phyloP scores from a whole-genome alignment of 2,888 invertebrate genomes.

The Octodonta nipae region DNA sequence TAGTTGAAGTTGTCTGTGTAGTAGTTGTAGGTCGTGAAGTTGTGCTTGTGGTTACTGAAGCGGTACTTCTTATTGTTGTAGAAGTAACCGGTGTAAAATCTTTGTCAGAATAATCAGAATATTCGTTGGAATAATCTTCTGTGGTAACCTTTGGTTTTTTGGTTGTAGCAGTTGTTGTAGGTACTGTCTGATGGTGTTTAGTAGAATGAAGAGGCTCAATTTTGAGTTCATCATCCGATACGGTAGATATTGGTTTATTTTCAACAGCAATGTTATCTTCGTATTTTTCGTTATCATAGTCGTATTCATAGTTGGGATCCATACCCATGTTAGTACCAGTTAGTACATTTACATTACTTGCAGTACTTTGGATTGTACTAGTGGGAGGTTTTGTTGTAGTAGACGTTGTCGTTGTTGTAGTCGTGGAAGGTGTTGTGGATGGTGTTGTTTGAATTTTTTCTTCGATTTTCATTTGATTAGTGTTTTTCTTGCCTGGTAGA shows the following conservation, averaged over 20 bases:
- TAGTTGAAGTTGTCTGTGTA: conserved; percentile 14
- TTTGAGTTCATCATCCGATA: conserved; percentile 9
- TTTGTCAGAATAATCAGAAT: neutral
- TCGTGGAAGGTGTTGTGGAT: conserved; percentile 14
- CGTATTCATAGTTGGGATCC: conserved; percentile 27
- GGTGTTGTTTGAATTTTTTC: conserved; percentile 14
- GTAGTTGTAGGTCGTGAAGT: conserved; percentile 12
- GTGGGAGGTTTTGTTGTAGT: conserved; percentile 13
- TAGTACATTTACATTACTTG: conserved; percentile 14
- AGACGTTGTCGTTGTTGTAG: conserved; percentile 6
- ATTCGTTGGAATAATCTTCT: neutral
- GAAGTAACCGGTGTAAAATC: conserved; percentile 11
- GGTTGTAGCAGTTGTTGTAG: neutral
- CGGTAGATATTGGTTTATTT: conserved; percentile 14
- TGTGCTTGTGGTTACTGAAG: conserved; percentile 6
- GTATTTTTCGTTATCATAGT: conserved; percentile 23
- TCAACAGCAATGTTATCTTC: conserved; percentile 27
- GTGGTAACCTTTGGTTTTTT: neutral
- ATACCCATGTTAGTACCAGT: conserved; percentile 23
- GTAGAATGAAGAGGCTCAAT: conserved; percentile 16
- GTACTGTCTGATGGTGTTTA: conserved; percentile 3
- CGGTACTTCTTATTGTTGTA: conserved; percentile 6
- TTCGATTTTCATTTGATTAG: conserved; percentile 14
- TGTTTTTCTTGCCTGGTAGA: conserved; percentile 16
- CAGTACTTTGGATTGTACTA: conserved; percentile 4